Evolutionary conservation across 2,888 invertebrate species (phyloP).

Genomic region (Acrocyrtus sp.): DNA sequence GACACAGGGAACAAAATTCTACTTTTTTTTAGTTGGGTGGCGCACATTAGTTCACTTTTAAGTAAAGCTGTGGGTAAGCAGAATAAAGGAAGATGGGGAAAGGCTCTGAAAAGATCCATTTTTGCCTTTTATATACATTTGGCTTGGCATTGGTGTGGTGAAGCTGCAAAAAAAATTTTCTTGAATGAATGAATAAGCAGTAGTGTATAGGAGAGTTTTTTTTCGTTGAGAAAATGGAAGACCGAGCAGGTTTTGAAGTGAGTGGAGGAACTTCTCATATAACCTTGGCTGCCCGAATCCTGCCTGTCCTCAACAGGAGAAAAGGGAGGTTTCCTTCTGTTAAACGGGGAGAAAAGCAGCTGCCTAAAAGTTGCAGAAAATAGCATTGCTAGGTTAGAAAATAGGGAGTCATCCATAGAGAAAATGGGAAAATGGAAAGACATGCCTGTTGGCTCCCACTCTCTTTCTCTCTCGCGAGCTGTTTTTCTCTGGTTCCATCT

Average conservation of each 20-base stretch:
- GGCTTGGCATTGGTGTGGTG: constrained; percentile 5
- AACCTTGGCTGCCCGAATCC: neutral
- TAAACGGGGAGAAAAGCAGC: constrained; percentile 9
- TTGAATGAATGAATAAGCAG: neutral
- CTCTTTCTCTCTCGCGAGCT: constrained; percentile 4
- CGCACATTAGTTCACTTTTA: no score
- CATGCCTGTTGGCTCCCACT: constrained; percentile 40
- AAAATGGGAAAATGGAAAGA: constrained; percentile 9
- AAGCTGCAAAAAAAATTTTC: neutral
- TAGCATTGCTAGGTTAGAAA: neutral
- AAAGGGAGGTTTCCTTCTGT: neutral
- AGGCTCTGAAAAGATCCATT: no score
- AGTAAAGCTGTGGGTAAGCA: no score
- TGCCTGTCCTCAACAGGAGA: no score
- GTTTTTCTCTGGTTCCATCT: neutral
- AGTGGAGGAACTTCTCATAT: neutral
- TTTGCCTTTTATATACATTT: no score
- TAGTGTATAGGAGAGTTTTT: neutral
- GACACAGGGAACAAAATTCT: no score
- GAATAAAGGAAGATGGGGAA: no score
- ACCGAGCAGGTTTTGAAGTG: neutral
- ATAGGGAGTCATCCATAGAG: neutral
- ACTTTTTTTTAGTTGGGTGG: no score
- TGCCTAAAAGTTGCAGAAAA: no score
- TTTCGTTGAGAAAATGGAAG: neutral